Base-by-base conservation (phyloP, 64 coral and sea anemone genomes). In the Montipora foliosa region DNA sequence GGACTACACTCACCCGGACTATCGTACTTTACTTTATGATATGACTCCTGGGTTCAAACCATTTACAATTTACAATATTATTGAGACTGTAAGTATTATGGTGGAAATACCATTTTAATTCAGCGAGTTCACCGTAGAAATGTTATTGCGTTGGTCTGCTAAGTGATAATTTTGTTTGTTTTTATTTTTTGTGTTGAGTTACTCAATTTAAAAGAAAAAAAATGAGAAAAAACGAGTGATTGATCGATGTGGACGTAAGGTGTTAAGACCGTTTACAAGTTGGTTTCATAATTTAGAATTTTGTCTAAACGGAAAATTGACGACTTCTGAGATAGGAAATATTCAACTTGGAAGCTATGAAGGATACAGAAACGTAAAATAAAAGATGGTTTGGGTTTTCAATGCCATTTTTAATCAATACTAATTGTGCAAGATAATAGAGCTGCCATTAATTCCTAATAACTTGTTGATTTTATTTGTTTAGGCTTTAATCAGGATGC, bases 101-200 rank as follows among this genome's bases (percentile, higher is more conserved):
- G 49, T 55, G 77, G 16, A 79, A 79, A 79, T 55, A 79, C 58
- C 49, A 49, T 79, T 79, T 79, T 79, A 78, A 79, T 79, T 79
- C 77, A 79, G 77, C 48, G 48, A 79, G 5, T 55, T 79, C 48
- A 52, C 55, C 20, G 49, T 45, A 75, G 44, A 75, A 75, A 75
- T 75, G 77, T 79, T 22, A 51, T 49, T 79, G 53, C 49, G 14
- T 57, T 79, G 77, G 49, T 79, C 77, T 79, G 48, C 77, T 79
- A 79, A 79, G 77, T 79, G 48, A 79, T 20, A 79, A 46, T 79
- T 79, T 79, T 53, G 49, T 79, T 79, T 79, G 15, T 52, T 20
- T 78, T 14, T 48, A 49, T 78, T 49, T 8, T 78, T 78, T 78
- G n/a, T 7, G 68, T 72, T 78, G 44, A 48, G 49, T 52, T 55